Base-by-base conservation (phyloP, 2,888 invertebrate genomes). In the Synergus itoensis region DNA sequence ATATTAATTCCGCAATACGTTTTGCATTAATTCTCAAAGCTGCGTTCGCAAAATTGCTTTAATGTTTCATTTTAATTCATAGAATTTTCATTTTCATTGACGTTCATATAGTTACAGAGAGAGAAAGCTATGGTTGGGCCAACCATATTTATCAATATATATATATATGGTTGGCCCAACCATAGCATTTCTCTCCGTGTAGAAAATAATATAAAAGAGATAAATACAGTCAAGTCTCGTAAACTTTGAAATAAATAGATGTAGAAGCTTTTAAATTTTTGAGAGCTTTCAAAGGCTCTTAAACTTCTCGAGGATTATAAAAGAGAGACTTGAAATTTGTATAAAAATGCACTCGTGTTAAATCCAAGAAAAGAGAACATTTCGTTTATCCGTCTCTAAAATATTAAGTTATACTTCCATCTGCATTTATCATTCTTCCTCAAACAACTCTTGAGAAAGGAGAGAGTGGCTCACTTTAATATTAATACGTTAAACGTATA, bases 371-470 rank as follows among this genome's bases (percentile, higher is more conserved):
- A 40, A 73, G 45, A 45, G 28, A 73, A 53, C 48, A 40, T 73
- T 73, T 65, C 65, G 18, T 18, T 73, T 53, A 73, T 73, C 53
- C 12, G 36, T n/a, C 73, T 73, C 48, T 73, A 40, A 73, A 73
- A 73, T 73, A 73, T 73, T 53, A 73, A 73, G 53, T 73, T 53
- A 73, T 73, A 73, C 73, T 73, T 73, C 53, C 73, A 73, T 73
- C 73, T 48, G 36, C 73, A 53, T 73, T 73, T 73, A 53, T 53
- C n/a, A 53, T 73, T 73, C 73, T 53, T 40, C 53, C 53, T 73
- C 53, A 73, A 73, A 73, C 73, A 73, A 53, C 53, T 73, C 45
- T 36, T 36, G 28, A 53, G 36, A 40, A 73, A 53, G 40, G 53
- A 53, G 48, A 73, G 73, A 73, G 48, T 48, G n/a, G 53, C 53